Percentiles rank a stretch among this genome's conserved stretches.
These are phyloP conservation scores for Netelia virgata DNA, from an alignment of 2,888 invertebrate species.

Conservation along the genomic window DNA sequence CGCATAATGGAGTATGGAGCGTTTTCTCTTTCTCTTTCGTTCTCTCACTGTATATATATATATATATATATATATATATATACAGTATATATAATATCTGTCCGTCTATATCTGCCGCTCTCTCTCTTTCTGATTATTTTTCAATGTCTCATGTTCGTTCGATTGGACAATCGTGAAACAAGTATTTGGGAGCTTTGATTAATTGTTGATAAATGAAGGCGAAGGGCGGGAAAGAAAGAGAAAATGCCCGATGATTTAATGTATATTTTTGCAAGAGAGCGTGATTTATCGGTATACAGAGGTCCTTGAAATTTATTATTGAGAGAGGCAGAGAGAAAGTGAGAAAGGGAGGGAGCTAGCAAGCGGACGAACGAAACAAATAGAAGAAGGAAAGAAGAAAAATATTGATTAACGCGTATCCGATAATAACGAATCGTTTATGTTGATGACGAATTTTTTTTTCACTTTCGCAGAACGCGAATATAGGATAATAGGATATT, in stretches of 20 bases:
- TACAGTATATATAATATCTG: too few relatives aligned
- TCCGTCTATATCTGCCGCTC: too few relatives aligned
- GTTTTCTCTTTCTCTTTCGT: slow-evolving; percentile 20
- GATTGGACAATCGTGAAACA: background rate
- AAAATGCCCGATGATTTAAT: slow-evolving; percentile 57
- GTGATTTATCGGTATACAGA: slow-evolving; percentile 56
- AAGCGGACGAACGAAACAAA: too few relatives aligned
- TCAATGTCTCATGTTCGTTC: background rate
- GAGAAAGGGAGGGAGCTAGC: slow-evolving; percentile 10
- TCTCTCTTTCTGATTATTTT: slow-evolving; percentile 4
- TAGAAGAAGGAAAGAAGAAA: slow-evolving; percentile 71
- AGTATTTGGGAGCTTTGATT: background rate
- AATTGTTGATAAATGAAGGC: slow-evolving; percentile 6
- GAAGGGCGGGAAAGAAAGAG: slow-evolving; percentile 27
- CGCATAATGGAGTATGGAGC: slow-evolving; percentile 51
- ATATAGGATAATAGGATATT: slow-evolving; percentile 58
- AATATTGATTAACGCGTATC: slow-evolving; percentile 66
- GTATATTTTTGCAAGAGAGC: slow-evolving; percentile 66
- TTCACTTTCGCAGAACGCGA: slow-evolving; percentile 27
- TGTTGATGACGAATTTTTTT: slow-evolving; percentile 49
- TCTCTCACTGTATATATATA: slow-evolving; percentile 4
- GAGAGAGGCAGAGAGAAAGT: slow-evolving; percentile 27
- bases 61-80: too few relatives aligned
- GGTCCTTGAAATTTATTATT: slow-evolving; percentile 46
- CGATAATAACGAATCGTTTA: slow-evolving; percentile 77